Base-by-base conservation (phyloP, 1,140 invertebrate genomes). In the Drosophila elegans region DNA sequence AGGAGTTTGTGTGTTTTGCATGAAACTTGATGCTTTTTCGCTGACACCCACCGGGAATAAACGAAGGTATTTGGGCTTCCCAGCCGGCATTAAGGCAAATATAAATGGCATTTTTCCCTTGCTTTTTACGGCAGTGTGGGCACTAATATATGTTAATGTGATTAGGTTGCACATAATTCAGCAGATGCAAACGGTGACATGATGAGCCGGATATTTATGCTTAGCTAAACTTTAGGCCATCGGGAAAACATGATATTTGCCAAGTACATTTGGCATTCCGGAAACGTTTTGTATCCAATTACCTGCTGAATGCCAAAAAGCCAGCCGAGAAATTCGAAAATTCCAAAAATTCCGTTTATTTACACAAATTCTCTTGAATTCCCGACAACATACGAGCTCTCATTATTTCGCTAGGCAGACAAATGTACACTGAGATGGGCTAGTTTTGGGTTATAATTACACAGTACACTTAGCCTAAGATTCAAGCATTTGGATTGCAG, bases 271-370 rank as follows among this genome's bases (percentile, higher is more conserved):
- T 69, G 25, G 38, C 38, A 73, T 61, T 51, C 69, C 39, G 38
- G 38, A 39, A 53, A 44, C 51, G 59, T 56, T 29, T 56, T 3
- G 48, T 11, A 42, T 64, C 32, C 41, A 39, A 57, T 75, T 64
- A 74, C 73, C 60, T 39, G 32, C 4, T 4, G 46, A 38, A 25
- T 27, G 25, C 61, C 9, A 51, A 32, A 48, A 10, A 27, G 16
- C 29, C 29, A 27, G 27, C 32, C 29, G 12, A 51, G 51, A 44
- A 61, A 49, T 54, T 62, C 49, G 27, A 60, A 82, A 73, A 67
- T 86, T 88, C 88, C 80, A 81, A 88, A 88, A 88, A 84, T 76
- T 83, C 67, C 29, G 45, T 83, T 86, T 86, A 86, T 86, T 86
- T 86, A 86, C 82, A 81, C 79, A 86, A 80, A 78, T 83, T 66